Conservation (phyloP, 1,140 invertebrate genomes). For the Oryzaephilus surinamensis region DNA sequence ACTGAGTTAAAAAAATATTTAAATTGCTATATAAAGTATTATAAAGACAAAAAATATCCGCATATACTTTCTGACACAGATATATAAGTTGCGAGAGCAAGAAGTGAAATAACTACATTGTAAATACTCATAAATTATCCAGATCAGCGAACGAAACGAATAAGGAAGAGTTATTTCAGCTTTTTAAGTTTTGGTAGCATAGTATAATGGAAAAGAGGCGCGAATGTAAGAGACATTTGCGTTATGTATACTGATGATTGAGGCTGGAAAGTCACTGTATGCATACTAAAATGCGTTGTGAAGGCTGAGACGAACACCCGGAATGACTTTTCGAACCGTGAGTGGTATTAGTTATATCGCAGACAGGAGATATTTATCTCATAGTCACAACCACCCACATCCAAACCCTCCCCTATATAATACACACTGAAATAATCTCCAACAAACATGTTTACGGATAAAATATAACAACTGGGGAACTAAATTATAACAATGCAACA, state of each 20-base stretch:
- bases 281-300: conserved; percentile 28
- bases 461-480: too few species aligned
- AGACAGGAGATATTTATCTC: conserved; percentile 12
- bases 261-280: conserved; percentile 19
- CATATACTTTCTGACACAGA: neutral
- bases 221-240: conserved; percentile 30
- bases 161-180: conserved; percentile 22
- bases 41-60: conserved; percentile 1
- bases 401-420: too few species aligned
- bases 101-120: conserved; percentile 9
- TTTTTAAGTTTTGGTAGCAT: conserved; percentile 19
- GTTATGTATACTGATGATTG: conserved; percentile 33
- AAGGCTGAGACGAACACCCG: conserved; percentile 7
- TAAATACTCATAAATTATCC: conserved; percentile 12
- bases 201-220: conserved; percentile 27
- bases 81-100: neutral
- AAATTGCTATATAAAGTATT: too few species aligned
- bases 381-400: too few species aligned
- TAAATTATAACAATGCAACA: too few species aligned
- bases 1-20: too few species aligned
- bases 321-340: conserved; percentile 19
- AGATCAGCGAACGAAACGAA: conserved; percentile 19
- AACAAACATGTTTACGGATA: too few species aligned
- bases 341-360: conserved; percentile 11
- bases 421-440: too few species aligned